These are phyloP conservation scores for Drosophila arawakana DNA, from an alignment of 1,140 invertebrate genomes.

Conservation along the genomic window DNA sequence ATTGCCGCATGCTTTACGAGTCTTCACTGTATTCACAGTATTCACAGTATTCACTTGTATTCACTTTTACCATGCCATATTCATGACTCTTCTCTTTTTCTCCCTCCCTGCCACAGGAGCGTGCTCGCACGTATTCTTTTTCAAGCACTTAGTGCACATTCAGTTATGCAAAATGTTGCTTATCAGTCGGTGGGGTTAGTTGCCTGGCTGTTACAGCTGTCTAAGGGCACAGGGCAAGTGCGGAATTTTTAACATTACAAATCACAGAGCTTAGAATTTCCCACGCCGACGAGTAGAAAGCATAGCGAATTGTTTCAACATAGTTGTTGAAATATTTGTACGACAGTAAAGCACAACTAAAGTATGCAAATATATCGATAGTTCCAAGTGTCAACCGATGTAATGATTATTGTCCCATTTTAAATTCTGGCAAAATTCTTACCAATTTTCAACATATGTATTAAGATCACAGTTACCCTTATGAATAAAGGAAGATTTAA, in stretches of 20 bases:
- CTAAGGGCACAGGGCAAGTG: background rate
- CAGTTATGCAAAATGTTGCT: constrained; percentile 66
- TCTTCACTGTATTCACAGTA: constrained; percentile 41
- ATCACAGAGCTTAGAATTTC: background rate
- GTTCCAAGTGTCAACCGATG: too few species aligned
- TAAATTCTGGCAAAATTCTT: too few species aligned
- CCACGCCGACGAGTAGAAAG: background rate
- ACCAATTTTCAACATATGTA: too few species aligned
- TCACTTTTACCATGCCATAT: constrained; percentile 30
- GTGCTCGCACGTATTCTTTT: constrained; percentile 40
- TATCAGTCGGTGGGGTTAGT: constrained; percentile 19
- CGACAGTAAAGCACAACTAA: too few species aligned
- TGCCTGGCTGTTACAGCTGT: background rate
- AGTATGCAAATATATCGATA: too few species aligned
- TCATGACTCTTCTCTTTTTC: constrained; percentile 36
- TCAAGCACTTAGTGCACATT: constrained; percentile 16
- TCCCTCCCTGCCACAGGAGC: constrained; percentile 39
- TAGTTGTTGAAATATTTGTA: too few species aligned
- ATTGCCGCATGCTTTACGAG: constrained; percentile 73
- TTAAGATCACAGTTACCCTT: too few species aligned
- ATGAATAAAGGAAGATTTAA: too few species aligned
- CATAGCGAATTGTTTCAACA: background rate
- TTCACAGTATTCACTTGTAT: constrained; percentile 13
- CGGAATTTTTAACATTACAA: background rate
- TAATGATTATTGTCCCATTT: too few species aligned